phyloP scores from a whole-genome alignment of 2,888 invertebrate species.

The Polietes domitor region DNA sequence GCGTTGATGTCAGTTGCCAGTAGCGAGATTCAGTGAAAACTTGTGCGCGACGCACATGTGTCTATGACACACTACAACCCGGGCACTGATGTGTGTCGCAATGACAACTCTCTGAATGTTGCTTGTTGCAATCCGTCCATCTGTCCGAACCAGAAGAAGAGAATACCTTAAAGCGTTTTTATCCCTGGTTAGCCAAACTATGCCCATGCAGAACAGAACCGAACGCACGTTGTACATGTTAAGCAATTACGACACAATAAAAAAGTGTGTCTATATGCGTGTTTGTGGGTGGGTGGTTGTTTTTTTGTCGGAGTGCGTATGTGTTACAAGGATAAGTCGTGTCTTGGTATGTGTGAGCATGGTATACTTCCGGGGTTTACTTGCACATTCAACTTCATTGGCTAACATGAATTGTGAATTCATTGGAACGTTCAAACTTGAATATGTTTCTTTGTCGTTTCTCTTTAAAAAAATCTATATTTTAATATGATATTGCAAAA shows the following conservation, averaged over 20 bases:
- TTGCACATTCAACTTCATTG: too few species aligned
- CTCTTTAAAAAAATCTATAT: too few species aligned
- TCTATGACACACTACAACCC: background rate
- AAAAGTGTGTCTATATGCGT: background rate
- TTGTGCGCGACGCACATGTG: constrained; percentile 1
- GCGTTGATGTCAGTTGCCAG: background rate
- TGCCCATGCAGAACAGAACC: background rate
- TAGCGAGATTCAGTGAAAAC: background rate
- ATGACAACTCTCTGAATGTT: constrained; percentile 7
- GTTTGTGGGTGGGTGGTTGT: background rate
- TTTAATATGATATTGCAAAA: too few species aligned
- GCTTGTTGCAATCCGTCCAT: constrained; percentile 20
- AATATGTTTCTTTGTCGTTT: too few species aligned
- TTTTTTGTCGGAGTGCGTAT: background rate
- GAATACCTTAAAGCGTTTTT: constrained; percentile 23
- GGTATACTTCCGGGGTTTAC: too few species aligned
- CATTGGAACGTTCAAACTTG: too few species aligned
- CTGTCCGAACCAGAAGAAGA: background rate
- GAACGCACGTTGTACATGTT: constrained; percentile 20
- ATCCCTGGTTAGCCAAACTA: constrained; percentile 3
- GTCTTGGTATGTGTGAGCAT: background rate
- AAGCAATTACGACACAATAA: constrained; percentile 28
- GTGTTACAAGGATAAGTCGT: background rate
- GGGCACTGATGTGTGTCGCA: background rate
- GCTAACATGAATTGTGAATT: too few species aligned